Evolutionary conservation across 2,888 invertebrate species (phyloP).

Genomic region (Panopea generosa): DNA sequence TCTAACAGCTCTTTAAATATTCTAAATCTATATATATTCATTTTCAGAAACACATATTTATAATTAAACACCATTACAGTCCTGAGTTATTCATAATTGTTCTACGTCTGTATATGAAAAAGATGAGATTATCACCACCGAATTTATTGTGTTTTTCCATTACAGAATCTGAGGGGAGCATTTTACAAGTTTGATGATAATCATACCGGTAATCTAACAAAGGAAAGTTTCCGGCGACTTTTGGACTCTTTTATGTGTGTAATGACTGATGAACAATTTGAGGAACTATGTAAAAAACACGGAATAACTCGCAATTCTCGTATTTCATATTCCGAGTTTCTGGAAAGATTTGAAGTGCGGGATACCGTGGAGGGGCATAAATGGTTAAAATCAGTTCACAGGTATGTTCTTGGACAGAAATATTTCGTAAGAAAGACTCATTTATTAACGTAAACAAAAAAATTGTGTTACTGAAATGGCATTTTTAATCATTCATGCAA

Average conservation of each 20-base stretch:
- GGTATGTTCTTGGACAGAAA: slow-evolving; percentile 71
- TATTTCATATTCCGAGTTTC: slow-evolving; percentile 81
- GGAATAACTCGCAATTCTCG: slow-evolving; percentile 73
- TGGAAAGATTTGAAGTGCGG: slow-evolving; percentile 81
- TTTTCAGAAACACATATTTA: too few species aligned
- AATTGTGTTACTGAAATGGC: too few species aligned
- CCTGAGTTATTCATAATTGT: too few species aligned
- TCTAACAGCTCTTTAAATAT: too few species aligned
- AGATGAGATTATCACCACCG: too few species aligned
- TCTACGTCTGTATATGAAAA: too few species aligned
- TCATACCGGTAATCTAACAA: slow-evolving; percentile 79
- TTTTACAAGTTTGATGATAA: slow-evolving; percentile 84
- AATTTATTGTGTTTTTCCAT: too few species aligned
- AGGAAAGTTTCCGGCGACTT: slow-evolving; percentile 80
- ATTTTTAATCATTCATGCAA: too few species aligned
- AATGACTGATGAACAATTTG: slow-evolving; percentile 80
- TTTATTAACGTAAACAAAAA: too few species aligned
- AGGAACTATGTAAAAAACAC: slow-evolving; percentile 78
- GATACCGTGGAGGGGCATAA: slow-evolving; percentile 83
- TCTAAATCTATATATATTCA: too few species aligned
- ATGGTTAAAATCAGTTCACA: slow-evolving; percentile 83
- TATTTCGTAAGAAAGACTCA: too few species aligned
- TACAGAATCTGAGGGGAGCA: slow-evolving; percentile 81
- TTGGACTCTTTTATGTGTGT: slow-evolving; percentile 82
- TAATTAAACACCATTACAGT: too few species aligned